Evolutionary conservation across 2,797 vertebrate species (phyloP).

Genomic region (Podargus strigoides): DNA sequence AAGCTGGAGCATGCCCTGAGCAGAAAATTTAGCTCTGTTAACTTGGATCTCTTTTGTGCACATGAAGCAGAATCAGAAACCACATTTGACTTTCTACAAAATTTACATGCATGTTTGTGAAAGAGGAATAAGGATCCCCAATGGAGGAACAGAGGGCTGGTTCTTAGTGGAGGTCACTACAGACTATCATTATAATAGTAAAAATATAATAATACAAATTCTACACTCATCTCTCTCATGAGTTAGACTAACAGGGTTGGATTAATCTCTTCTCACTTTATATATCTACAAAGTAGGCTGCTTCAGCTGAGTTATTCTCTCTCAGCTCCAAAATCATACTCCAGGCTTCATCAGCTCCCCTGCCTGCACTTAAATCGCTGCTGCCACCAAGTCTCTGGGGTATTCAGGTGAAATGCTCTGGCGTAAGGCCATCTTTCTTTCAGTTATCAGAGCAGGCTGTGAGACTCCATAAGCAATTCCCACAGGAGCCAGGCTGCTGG

Average conservation of each 20-base stretch:
- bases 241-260: not conserved
- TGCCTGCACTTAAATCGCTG: not conserved
- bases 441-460: not conserved
- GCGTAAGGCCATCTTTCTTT: not conserved
- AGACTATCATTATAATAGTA: not conserved
- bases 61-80: not conserved
- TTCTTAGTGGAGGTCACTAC: not conserved
- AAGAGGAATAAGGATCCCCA: not conserved
- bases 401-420: not conserved
- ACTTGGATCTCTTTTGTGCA: not conserved
- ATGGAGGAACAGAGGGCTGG: not conserved
- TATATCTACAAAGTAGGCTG: not conserved
- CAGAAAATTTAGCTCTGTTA: not conserved
- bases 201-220: not conserved
- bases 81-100: not conserved
- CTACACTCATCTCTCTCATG: not conserved
- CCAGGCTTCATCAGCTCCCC: not conserved
- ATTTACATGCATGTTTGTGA: not conserved
- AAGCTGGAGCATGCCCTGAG: not conserved
- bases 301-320: not conserved
- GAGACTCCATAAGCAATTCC: not conserved
- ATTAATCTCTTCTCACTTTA: not conserved
- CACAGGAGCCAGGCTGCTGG: not conserved
- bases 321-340: not conserved
- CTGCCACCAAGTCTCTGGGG: not conserved